Percentiles rank a stretch among this genome's conserved stretches.
Evolutionary conservation across 2,113 vertebrate species (phyloP).

Genomic region (Macrotus californicus): DNA sequence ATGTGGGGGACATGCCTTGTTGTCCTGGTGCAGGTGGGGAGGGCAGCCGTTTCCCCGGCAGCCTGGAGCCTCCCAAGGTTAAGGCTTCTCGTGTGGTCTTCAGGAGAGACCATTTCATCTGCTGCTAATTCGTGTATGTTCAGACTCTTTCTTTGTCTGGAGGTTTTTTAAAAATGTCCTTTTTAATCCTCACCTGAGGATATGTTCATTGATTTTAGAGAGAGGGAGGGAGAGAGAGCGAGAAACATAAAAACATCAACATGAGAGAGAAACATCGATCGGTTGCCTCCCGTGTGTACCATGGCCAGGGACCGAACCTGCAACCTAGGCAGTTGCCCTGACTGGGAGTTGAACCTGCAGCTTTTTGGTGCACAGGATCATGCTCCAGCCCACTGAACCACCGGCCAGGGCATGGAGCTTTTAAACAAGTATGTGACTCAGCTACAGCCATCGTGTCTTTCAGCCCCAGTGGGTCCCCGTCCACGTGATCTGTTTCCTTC

Average conservation of each 20-base stretch:
- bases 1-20: not conserved
- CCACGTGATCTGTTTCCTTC: rapidly evolving
- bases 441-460: rapidly evolving
- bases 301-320: no score
- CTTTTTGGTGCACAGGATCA: no score
- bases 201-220: not conserved
- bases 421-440: rapidly evolving
- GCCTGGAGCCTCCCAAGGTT: not conserved
- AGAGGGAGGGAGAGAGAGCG: not conserved
- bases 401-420: no score
- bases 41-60: rapidly evolving
- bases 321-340: no score
- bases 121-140: not conserved
- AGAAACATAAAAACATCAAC: not conserved
- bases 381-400: no score
- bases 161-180: no score
- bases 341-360: no score
- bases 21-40: not conserved
- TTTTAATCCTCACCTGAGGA: no score
- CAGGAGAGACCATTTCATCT: not conserved
- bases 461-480: not conserved
- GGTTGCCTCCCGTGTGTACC: not conserved
- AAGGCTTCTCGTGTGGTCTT: not conserved
- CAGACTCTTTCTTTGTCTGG: not conserved
- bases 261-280: not conserved